Evolutionary conservation across 2,888 invertebrate genomes (phyloP).

Genomic region (Deroplatys truncata): DNA sequence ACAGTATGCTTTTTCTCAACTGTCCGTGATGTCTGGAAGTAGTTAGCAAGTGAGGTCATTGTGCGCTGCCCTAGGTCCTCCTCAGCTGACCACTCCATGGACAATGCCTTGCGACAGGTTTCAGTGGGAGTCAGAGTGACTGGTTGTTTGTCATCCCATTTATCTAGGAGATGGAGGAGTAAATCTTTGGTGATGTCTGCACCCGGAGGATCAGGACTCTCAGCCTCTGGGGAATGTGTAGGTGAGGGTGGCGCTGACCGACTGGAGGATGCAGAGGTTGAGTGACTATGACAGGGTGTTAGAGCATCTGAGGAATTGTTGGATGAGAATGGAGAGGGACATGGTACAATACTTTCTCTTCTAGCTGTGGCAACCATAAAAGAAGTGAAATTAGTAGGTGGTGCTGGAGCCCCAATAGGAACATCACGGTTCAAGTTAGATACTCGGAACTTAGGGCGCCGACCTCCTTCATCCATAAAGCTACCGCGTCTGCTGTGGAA

Average conservation of each 20-base stretch:
- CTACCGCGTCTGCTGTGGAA: neutral
- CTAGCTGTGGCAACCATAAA: conserved; percentile 15
- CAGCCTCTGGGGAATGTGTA: conserved; percentile 27
- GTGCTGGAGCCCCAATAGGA: conserved; percentile 55
- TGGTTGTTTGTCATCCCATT: conserved; percentile 62
- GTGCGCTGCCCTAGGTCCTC: conserved; percentile 71
- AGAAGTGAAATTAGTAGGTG: conserved; percentile 19
- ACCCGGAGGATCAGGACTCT: conserved; percentile 27
- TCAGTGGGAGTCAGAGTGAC: conserved; percentile 45
- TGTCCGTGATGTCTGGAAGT: conserved; percentile 58
- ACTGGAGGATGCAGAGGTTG: conserved; percentile 31
- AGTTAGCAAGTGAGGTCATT: conserved; percentile 75
- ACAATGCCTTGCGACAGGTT: conserved; percentile 58
- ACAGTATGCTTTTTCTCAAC: conserved; percentile 45
- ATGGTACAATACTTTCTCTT: conserved; percentile 19
- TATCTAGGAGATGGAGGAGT: conserved; percentile 66
- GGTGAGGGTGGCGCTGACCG: conserved; percentile 37
- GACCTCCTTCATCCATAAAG: neutral
- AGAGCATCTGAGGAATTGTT: conserved; percentile 1
- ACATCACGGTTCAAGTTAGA: conserved; percentile 69
- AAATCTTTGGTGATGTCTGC: conserved; percentile 62
- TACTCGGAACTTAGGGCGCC: conserved; percentile 60
- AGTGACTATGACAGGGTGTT: conserved; percentile 10
- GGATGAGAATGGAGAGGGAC: conserved; percentile 25
- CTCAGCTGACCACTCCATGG: conserved; percentile 69